Evolutionary conservation across 2,888 invertebrate species (phyloP).

Genomic region (Cetonia aurata): DNA sequence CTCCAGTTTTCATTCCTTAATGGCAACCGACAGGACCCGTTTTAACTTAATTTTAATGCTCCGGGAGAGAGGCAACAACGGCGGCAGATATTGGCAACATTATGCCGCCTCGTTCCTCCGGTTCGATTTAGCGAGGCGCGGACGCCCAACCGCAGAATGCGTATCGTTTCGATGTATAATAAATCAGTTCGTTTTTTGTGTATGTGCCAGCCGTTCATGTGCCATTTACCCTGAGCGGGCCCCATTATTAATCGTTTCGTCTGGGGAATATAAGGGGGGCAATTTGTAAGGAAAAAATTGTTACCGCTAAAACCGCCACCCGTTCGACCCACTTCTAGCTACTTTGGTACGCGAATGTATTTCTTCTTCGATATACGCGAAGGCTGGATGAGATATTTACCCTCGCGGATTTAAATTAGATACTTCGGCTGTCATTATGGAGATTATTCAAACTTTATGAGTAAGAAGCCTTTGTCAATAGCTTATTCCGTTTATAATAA

Average conservation of each 20-base stretch:
- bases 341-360: too few relatives aligned
- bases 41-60: conserved; percentile 62
- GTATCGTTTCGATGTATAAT: conserved; percentile 55
- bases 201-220: conserved; percentile 53
- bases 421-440: too few relatives aligned
- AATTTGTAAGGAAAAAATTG: conserved; percentile 19
- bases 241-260: conserved; percentile 65
- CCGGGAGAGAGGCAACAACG: conserved; percentile 2
- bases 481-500: too few relatives aligned
- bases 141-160: conserved; percentile 58
- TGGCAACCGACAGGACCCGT: conserved; percentile 8
- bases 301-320: neutral
- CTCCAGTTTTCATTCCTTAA: conserved; percentile 18
- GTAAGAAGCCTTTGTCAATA: too few relatives aligned
- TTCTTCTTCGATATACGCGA: too few relatives aligned
- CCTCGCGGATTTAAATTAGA: too few relatives aligned
- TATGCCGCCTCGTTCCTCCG: conserved; percentile 48
- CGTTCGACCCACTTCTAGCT: neutral
- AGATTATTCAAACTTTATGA: too few relatives aligned
- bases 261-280: conserved; percentile 48
- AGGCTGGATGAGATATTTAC: too few relatives aligned
- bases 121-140: conserved; percentile 3
- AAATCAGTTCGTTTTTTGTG: conserved; percentile 63
- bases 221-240: conserved; percentile 61
- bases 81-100: conserved; percentile 60